A percentile compares a stretch with the other conserved stretches of the same genome.
Conservation (phyloP, 2,113 vertebrate species). For the Chionodraco myersi region DNA sequence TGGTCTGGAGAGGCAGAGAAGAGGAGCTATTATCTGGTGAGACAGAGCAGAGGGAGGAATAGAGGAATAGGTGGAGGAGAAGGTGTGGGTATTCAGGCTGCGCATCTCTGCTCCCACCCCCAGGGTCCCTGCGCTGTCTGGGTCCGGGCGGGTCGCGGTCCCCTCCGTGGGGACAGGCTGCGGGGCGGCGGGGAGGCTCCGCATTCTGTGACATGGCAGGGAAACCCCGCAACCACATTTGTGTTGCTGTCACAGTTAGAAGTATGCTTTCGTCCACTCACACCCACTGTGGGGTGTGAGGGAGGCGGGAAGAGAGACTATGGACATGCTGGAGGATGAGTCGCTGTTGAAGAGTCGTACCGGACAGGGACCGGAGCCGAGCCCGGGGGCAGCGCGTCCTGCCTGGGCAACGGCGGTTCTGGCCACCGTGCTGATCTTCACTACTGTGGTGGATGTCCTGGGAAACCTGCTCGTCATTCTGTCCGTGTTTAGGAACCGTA, state of each 20-base stretch:
- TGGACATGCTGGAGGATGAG: constrained; percentile 44
- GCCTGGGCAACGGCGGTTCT: constrained; percentile 54
- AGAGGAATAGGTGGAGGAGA: background rate
- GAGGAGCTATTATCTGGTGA: constrained; percentile 8
- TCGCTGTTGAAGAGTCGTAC: constrained; percentile 27
- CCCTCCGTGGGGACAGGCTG: constrained; percentile 12
- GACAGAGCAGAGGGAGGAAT: background rate
- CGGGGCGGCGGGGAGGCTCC: background rate
- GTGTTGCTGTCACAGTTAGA: background rate
- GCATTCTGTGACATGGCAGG: background rate
- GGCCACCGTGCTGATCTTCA: constrained; percentile 61
- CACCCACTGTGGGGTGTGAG: constrained; percentile 15
- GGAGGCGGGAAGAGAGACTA: background rate
- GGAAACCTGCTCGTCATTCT: constrained; percentile 62
- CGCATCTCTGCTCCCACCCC: background rate
- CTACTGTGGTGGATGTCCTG: constrained; percentile 58
- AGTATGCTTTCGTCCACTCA: constrained; percentile 2
- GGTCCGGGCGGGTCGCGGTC: constrained; percentile 1
- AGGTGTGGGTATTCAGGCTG: background rate
- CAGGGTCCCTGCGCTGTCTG: background rate
- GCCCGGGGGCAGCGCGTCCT: constrained; percentile 33
- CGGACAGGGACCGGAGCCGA: constrained; percentile 29
- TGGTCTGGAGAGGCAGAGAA: constrained; percentile 13
- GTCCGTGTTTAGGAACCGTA: constrained; percentile 48
- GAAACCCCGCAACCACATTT: background rate